Percentiles rank a stretch among this genome's conserved stretches.
phyloP scores from a whole-genome alignment of 2,888 invertebrate genomes.

The Cantharis rustica region DNA sequence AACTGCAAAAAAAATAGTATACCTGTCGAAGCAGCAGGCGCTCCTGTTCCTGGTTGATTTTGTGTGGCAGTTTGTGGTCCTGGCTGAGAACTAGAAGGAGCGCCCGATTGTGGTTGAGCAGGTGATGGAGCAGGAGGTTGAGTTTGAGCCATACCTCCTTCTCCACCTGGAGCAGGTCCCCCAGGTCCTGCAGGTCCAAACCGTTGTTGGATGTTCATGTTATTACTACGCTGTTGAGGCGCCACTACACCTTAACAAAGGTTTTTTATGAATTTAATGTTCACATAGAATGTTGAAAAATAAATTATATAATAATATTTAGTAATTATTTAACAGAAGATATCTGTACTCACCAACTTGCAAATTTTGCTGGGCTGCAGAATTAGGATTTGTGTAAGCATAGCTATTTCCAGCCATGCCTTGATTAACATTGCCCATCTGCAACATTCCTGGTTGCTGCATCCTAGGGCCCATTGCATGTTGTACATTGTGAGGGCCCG shows the following conservation, averaged over 20 bases:
- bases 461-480: constrained; percentile 65
- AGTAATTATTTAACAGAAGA: not conserved
- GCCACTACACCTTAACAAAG: constrained; percentile 57
- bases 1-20: not conserved
- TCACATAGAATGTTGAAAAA: not conserved
- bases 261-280: not conserved
- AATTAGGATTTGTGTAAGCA: constrained; percentile 64
- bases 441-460: constrained; percentile 62
- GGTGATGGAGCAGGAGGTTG: constrained; percentile 80
- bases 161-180: constrained; percentile 61
- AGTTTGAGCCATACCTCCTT: constrained; percentile 72
- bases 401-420: constrained; percentile 59
- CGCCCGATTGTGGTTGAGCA: constrained; percentile 77
- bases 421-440: constrained; percentile 59
- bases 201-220: constrained; percentile 43
- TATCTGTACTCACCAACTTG: constrained; percentile 50
- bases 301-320: not conserved
- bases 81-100: constrained; percentile 66
- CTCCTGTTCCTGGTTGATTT: constrained; percentile 54
- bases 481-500: constrained; percentile 51
- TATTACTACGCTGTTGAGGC: constrained; percentile 59
- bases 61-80: constrained; percentile 63
- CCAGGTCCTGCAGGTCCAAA: constrained; percentile 53
- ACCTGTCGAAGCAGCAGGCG: constrained; percentile 56
- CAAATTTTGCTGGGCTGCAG: constrained; percentile 57